Base-by-base conservation (phyloP, 2,888 invertebrate genomes). In the Eudasyphora cyanicolor region DNA sequence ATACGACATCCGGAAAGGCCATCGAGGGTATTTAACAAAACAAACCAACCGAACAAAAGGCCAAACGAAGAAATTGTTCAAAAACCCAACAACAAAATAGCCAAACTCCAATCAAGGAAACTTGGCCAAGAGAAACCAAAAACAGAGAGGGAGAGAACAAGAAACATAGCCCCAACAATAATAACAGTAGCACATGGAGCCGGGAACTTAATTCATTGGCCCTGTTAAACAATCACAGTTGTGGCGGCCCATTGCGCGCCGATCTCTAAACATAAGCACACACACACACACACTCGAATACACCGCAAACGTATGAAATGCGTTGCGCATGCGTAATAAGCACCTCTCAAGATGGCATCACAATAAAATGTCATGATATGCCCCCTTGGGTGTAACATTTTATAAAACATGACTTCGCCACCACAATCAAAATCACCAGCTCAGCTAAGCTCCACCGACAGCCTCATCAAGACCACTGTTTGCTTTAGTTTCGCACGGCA, bases 291-390 rank as follows among this genome's bases (percentile, higher is more conserved):
- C 10, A 60, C 12, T n/a, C n/a, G n/a, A n/a, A n/a, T n/a, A n/a
- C n/a, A n/a, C n/a, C n/a, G n/a, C n/a, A n/a, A n/a, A n/a, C 67
- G n/a, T 2, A 42, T 38, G 78, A 76, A 83, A 85, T 85, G 83
- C 87, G 89, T 86, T 86, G 89, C 89, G 89, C 90, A 90, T 90
- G 89, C 89, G 89, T 90, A 90, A 90, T 90, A 90, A 90, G 90
- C 89, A 90, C 90, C 90, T 90, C 89, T 90, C 90, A 89, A 86
- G 87, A 89, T 90, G 90, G 89, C 90, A 89, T 90, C 89, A 90
- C 90, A 90, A 90, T 90, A 90, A 90, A 90, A 90, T 90, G 90
- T 90, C 90, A 90, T 90, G 90, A 89, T 89, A 89, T 90, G 89
- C 90, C 90, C 90, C 90, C 86, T 85, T 85, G 87, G 86, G 86